These are phyloP conservation scores for Megalurothrips usitatus DNA, from an alignment of 2,888 invertebrate genomes.

Conservation along the genomic window DNA sequence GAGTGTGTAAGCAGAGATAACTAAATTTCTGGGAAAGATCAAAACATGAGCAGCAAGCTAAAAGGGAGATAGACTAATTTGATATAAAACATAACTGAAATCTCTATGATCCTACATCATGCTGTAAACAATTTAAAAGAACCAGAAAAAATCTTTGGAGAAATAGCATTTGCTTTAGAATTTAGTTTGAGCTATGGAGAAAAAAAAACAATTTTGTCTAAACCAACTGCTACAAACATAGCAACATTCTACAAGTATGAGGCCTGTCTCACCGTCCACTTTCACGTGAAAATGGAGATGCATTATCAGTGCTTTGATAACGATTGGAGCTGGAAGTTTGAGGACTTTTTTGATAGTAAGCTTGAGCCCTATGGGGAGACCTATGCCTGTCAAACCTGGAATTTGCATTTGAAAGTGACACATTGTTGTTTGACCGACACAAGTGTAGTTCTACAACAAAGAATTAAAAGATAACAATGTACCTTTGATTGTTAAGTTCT, in stretches of 20 bases:
- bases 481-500: slow-evolving; percentile 14
- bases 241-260: background rate
- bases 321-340: slow-evolving; percentile 11
- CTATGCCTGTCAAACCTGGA: slow-evolving; percentile 30
- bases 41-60: background rate
- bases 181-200: background rate
- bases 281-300: slow-evolving; percentile 21
- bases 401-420: background rate
- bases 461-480: background rate
- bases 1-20: background rate
- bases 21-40: background rate
- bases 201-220: slow-evolving; percentile 41
- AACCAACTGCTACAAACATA: background rate
- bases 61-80: background rate
- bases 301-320: slow-evolving; percentile 20
- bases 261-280: slow-evolving; percentile 14
- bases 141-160: background rate
- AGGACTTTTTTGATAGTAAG: slow-evolving; percentile 9
- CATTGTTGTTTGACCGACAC: no score
- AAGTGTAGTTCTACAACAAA: no score
- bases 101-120: background rate
- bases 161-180: no score
- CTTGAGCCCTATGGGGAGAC: background rate
- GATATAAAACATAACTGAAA: background rate
- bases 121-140: background rate